Conservation (phyloP, 2,113 vertebrate genomes). For the Amphilophus citrinellus region DNA sequence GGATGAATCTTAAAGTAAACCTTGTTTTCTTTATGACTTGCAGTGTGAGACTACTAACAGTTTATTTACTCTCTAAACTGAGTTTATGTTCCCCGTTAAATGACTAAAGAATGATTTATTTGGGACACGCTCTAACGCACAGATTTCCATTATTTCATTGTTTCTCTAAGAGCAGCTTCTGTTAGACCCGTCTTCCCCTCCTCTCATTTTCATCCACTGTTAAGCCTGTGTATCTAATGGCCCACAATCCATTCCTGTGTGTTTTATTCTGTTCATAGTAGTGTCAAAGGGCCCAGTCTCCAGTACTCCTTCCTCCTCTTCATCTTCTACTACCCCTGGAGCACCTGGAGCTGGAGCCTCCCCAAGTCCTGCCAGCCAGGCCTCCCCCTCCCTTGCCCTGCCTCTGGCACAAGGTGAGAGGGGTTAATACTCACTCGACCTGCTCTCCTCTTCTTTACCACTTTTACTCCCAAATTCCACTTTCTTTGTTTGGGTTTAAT, state of each 20-base stretch:
- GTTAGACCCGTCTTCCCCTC: neutral
- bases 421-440: conserved; percentile 24
- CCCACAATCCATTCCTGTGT: conserved; percentile 48
- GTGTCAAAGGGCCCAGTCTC: conserved; percentile 71
- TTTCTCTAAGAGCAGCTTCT: neutral
- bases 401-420: conserved; percentile 78
- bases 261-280: conserved; percentile 60
- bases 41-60: neutral
- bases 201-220: conserved; percentile 38
- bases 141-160: neutral
- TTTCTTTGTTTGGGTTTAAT: neutral
- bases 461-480: neutral
- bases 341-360: conserved; percentile 66
- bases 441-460: neutral
- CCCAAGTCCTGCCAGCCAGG: conserved; percentile 59
- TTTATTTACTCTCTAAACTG: neutral
- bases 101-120: conserved; percentile 1
- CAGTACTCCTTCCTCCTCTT: conserved; percentile 56
- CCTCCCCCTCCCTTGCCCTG: conserved; percentile 70
- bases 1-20: conserved; percentile 1
- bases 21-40: neutral
- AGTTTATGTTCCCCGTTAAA: neutral
- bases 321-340: conserved; percentile 52
- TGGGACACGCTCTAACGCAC: neutral
- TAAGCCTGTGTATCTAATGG: conserved; percentile 22